Percentiles rank a stretch among this genome's conserved stretches.
These are phyloP conservation scores for Pelmatolapia mariae DNA, from an alignment of 2,113 vertebrate genomes.

Conservation along the genomic window DNA sequence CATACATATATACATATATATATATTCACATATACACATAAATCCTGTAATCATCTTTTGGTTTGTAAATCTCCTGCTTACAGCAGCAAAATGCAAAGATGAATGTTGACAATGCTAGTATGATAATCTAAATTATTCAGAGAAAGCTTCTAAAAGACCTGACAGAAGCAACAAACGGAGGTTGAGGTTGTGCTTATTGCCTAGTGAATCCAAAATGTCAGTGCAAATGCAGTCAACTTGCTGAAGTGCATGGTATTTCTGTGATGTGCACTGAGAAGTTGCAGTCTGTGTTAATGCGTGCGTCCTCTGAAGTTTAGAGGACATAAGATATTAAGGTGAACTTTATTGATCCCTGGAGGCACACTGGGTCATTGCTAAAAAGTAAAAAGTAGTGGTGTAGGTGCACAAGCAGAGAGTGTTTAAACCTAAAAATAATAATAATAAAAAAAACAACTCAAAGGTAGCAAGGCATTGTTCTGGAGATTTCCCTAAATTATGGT, in stretches of 20 bases:
- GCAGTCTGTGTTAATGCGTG: background rate
- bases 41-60: background rate
- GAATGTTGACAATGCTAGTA: constrained; percentile 45
- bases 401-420: constrained; percentile 16
- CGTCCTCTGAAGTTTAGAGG: background rate
- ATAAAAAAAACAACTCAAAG: background rate
- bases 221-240: constrained; percentile 7
- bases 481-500: background rate
- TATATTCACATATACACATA: background rate
- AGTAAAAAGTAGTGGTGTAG: constrained; percentile 11
- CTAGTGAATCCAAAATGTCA: constrained; percentile 1
- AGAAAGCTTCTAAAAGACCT: constrained; percentile 19
- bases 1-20: background rate
- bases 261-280: background rate
- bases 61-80: constrained; percentile 34
- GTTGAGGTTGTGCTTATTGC: background rate
- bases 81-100: constrained; percentile 28
- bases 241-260: background rate
- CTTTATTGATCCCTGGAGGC: constrained; percentile 39
- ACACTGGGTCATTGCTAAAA: constrained; percentile 3
- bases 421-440: constrained; percentile 13
- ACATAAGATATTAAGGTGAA: constrained; percentile 32
- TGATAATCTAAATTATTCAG: constrained; percentile 50
- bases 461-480: background rate
- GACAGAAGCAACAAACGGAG: constrained; percentile 16